Conservation (phyloP, 30 jellyfish, hydroid and myxozoan species). For the Hydra vulgaris region DNA sequence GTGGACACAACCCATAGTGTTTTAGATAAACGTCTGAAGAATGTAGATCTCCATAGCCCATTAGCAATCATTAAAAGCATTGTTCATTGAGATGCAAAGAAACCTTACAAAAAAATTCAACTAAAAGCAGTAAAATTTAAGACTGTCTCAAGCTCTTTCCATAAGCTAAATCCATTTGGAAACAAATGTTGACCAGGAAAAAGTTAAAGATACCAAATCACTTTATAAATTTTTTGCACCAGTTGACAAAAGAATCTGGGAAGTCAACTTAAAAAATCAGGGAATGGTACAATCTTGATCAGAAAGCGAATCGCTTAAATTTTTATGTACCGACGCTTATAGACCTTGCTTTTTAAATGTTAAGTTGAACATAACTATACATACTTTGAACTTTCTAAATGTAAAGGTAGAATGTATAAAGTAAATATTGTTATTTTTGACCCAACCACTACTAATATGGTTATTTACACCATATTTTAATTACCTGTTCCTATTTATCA, state of each 20-base stretch:
- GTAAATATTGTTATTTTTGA: not conserved
- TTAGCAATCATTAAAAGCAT: not conserved
- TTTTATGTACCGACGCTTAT: not conserved
- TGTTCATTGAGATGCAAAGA: too few species aligned
- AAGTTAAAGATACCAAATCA: not conserved
- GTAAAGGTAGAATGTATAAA: not conserved
- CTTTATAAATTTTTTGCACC: not conserved
- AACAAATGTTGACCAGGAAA: too few species aligned
- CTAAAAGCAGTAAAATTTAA: not conserved
- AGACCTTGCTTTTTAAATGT: not conserved
- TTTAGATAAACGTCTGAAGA: not conserved
- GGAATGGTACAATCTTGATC: not conserved
- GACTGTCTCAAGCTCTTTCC: too few species aligned
- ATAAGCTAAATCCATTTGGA: not conserved
- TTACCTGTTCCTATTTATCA: not conserved
- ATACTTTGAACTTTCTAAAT: not conserved
- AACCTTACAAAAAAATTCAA: not conserved
- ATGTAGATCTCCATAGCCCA: not conserved
- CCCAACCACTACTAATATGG: not conserved
- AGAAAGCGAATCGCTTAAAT: not conserved
- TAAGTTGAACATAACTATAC: not conserved
- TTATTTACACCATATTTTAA: not conserved
- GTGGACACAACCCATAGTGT: not conserved
- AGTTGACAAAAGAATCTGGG: not conserved
- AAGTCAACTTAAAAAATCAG: not conserved